phyloP scores from a whole-genome alignment of 1,140 invertebrate species.

The Ips nitidus region DNA sequence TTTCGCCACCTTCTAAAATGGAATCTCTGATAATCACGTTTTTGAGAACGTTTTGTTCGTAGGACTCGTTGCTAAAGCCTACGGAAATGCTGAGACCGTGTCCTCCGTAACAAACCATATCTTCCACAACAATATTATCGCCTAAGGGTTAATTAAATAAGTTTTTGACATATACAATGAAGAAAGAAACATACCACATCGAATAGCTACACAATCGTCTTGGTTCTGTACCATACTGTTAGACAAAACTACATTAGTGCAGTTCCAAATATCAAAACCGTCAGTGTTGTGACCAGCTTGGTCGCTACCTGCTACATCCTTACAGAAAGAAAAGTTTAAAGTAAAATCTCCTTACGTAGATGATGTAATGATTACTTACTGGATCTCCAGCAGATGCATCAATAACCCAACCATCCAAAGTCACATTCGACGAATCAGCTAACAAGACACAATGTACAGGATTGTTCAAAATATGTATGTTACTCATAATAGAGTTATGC shows the following conservation, averaged over 20 bases:
- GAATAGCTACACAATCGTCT: slow-evolving; percentile 24
- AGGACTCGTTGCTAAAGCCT: slow-evolving; percentile 10
- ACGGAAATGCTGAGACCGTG: slow-evolving; percentile 35
- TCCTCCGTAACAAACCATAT: slow-evolving; percentile 29
- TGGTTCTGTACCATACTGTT: slow-evolving; percentile 16
- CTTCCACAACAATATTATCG: slow-evolving; percentile 17
- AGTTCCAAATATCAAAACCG: slow-evolving; percentile 13
- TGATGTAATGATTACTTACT: neutral
- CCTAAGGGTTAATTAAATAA: slow-evolving; percentile 10
- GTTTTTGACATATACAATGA: neutral
- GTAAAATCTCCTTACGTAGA: neutral
- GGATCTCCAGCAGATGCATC: slow-evolving; percentile 20
- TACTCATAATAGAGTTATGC: slow-evolving; percentile 13
- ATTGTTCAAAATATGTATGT: slow-evolving; percentile 22
- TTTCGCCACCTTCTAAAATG: slow-evolving; percentile 16
- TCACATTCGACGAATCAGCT: slow-evolving; percentile 22
- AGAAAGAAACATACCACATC: neutral
- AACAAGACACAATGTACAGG: slow-evolving; percentile 27
- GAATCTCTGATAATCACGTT: slow-evolving; percentile 28
- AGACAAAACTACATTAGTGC: slow-evolving; percentile 8
- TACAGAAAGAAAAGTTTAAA: neutral
- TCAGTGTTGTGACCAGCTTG: slow-evolving; percentile 21
- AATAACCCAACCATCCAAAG: slow-evolving; percentile 22
- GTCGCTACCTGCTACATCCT: neutral
- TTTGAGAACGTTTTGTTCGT: slow-evolving; percentile 14